These are phyloP conservation scores for Drosophila repletoides DNA, from an alignment of 1,140 invertebrate genomes.

Conservation along the genomic window DNA sequence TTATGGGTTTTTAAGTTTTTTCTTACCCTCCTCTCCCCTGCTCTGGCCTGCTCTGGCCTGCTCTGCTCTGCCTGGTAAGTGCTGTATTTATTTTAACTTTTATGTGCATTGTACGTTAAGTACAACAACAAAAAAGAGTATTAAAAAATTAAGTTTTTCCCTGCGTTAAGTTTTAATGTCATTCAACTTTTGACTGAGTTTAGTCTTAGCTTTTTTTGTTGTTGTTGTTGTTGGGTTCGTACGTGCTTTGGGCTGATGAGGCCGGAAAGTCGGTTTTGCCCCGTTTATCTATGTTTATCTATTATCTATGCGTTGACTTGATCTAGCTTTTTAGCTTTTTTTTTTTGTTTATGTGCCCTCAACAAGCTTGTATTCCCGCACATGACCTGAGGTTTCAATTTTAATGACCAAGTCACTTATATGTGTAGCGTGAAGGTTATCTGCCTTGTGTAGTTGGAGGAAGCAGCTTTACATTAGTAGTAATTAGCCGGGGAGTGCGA, in stretches of 20 bases:
- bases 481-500: slow-evolving; percentile 47
- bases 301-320: slow-evolving; percentile 60
- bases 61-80: slow-evolving; percentile 20
- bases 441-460: too few species aligned
- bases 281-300: slow-evolving; percentile 10
- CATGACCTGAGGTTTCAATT: slow-evolving; percentile 70
- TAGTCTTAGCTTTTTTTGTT: slow-evolving; percentile 6
- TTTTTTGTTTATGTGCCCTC: slow-evolving; percentile 48
- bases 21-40: neutral
- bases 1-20: slow-evolving; percentile 41
- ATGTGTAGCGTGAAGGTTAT: slow-evolving; percentile 28
- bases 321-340: slow-evolving; percentile 13
- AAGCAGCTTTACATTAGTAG: slow-evolving; percentile 31
- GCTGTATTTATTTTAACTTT: slow-evolving; percentile 67
- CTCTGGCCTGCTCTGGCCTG: too few species aligned
- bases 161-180: slow-evolving; percentile 47
- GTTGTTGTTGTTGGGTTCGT: slow-evolving; percentile 33
- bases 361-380: slow-evolving; percentile 38
- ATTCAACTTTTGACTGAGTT: slow-evolving; percentile 61
- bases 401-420: slow-evolving; percentile 77
- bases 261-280: slow-evolving; percentile 15
- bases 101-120: slow-evolving; percentile 31
- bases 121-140: slow-evolving; percentile 4
- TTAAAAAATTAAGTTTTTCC: slow-evolving; percentile 51
- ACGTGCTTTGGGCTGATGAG: slow-evolving; percentile 49